Conservation (phyloP, 2,797 vertebrate genomes). For the Austrolebias charrua region DNA sequence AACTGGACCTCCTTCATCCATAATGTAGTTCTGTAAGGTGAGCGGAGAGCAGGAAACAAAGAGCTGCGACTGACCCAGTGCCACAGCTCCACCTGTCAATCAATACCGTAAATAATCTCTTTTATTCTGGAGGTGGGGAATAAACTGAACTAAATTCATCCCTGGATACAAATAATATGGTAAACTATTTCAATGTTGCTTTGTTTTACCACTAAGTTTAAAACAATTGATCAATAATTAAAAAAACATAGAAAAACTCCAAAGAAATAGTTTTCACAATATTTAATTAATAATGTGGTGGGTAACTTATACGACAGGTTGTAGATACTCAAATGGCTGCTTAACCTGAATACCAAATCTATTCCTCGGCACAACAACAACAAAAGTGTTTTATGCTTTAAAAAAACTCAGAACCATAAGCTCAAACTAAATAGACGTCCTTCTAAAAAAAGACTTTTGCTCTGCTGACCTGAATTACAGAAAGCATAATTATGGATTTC, state of each 20-base stretch:
- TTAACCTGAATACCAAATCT: not conserved
- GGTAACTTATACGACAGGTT: slow-evolving; percentile 2
- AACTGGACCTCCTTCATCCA: slow-evolving; percentile 65
- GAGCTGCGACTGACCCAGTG: slow-evolving; percentile 11
- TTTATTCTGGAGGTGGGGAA: not conserved
- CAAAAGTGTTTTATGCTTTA: not conserved
- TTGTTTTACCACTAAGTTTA: too few species aligned
- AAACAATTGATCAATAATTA: too few species aligned
- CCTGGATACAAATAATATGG: not conserved
- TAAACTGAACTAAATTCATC: not conserved
- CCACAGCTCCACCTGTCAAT: slow-evolving; percentile 13
- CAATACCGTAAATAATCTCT: not conserved
- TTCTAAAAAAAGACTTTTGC: not conserved
- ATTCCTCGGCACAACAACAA: not conserved
- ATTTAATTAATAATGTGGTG: slow-evolving; percentile 15
- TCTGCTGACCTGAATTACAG: not conserved
- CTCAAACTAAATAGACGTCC: too few species aligned
- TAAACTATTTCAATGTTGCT: too few species aligned
- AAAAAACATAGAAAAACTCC: too few species aligned
- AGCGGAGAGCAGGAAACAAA: slow-evolving; percentile 31
- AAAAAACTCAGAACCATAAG: too few species aligned
- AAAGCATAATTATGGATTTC: not conserved
- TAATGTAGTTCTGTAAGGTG: slow-evolving; percentile 69
- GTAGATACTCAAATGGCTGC: not conserved
- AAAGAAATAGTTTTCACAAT: not conserved